Base-by-base conservation (phyloP, 2,888 invertebrate species). In the Chymomyza procnemis region DNA sequence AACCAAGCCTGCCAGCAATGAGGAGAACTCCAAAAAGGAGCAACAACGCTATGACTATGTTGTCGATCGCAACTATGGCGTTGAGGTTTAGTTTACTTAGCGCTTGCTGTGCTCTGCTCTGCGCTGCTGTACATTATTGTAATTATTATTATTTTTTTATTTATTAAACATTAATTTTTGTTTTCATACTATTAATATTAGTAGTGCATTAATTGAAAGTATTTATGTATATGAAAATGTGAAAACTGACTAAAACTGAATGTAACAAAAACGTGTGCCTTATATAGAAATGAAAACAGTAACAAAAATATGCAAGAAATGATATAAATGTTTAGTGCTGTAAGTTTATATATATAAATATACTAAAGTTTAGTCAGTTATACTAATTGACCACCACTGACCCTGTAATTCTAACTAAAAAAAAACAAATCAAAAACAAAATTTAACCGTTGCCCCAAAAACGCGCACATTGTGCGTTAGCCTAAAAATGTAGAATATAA, bases 31-130 rank as follows among this genome's bases (percentile, higher is more conserved):
- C 50, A 76, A 71, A 41, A 30, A 67, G 50, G 76, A 76, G 48
- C 75, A 89, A 62, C 83, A 83, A 58, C 94, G 94, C 90, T 96
- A 94, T 91, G 95, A 95, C 78, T 96, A 96, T 91, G 95, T 96
- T 76, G 95, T 96, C 76, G 96, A 96, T 92, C 93, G 96, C 90
- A 95, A 94, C 70, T 93, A 96, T 86, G 96, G 96, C 88, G 96
- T 96, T 80, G 96, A 96, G 92, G 96, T 96, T 89, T 96, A 82
- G 69, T 75, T 65, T 16, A 57, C 21, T 57, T 16, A 34, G 14
- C 46, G 52, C 46, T 41, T 57, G 61, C 61, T 56, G 50, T 48
- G 50, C 78, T 66, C 59, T 59, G 61, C 72, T 76, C 75, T 69
- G 12, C 74, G 71, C 69, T 58, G 70, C 78, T 85, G 88, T 85